Percentiles rank a stretch among this genome's conserved stretches.
Evolutionary conservation across 2,888 invertebrate genomes (phyloP).

Genomic region (Lymantria dispar): DNA sequence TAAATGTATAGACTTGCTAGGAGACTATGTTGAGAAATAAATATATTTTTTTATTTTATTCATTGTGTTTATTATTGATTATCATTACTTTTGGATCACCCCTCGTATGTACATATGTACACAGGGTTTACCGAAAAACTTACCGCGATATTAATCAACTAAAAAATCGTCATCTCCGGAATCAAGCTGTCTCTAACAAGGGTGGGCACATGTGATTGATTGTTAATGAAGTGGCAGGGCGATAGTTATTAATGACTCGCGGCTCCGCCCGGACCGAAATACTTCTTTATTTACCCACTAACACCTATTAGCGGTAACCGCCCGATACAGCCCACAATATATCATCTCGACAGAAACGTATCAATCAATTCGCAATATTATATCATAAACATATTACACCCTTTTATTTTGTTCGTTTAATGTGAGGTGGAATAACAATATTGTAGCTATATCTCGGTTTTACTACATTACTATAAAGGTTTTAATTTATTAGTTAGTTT

Average conservation of each 20-base stretch:
- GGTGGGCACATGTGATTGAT: slow-evolving; percentile 72
- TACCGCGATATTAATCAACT: slow-evolving; percentile 20
- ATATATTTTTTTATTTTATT: too few relatives aligned
- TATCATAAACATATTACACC: slow-evolving; percentile 53
- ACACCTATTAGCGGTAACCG: slow-evolving; percentile 69
- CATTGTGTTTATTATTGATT: too few relatives aligned
- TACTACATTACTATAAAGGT: too few relatives aligned
- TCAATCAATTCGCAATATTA: slow-evolving; percentile 76
- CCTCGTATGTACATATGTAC: neutral
- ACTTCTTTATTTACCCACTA: slow-evolving; percentile 73
- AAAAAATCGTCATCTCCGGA: slow-evolving; percentile 35
- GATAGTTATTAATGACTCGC: slow-evolving; percentile 77
- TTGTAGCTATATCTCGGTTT: neutral
- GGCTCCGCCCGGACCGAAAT: slow-evolving; percentile 56
- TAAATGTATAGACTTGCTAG: too few relatives aligned
- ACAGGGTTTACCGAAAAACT: slow-evolving; percentile 10
- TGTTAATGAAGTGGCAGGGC: slow-evolving; percentile 76
- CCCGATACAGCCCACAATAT: slow-evolving; percentile 63
- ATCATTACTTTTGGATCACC: too few relatives aligned
- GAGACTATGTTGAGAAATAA: too few relatives aligned
- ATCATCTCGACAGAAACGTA: slow-evolving; percentile 64
- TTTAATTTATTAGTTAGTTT: too few relatives aligned
- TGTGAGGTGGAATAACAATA: neutral
- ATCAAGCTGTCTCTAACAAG: slow-evolving; percentile 52
- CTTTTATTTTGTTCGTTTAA: slow-evolving; percentile 37